phyloP scores from a whole-genome alignment of 2,797 vertebrate genomes.

The Lutjanus campechanus region DNA sequence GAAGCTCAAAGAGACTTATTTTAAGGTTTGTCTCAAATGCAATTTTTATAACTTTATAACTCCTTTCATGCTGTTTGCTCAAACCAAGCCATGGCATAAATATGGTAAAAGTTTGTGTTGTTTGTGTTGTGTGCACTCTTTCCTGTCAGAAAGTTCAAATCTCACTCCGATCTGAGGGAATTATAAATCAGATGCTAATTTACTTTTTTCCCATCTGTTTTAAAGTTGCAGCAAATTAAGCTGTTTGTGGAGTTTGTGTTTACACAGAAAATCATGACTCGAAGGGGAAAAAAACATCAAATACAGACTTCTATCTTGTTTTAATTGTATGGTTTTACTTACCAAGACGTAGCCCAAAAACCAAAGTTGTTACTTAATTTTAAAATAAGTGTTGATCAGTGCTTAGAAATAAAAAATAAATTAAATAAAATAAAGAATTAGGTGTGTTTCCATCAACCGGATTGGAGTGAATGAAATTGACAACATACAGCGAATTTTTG shows the following conservation, averaged over 20 bases:
- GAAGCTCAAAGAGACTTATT: neutral
- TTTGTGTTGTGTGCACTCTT: neutral
- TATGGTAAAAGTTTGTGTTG: constrained; percentile 32
- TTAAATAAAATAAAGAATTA: too few relatives aligned
- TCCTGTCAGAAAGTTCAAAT: constrained; percentile 25
- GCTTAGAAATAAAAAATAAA: too few relatives aligned
- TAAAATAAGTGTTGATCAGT: too few relatives aligned
- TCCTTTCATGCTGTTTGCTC: constrained; percentile 21
- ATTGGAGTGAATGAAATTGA: too few relatives aligned
- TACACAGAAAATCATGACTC: neutral
- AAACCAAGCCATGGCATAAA: neutral
- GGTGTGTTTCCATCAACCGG: too few relatives aligned
- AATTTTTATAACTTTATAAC: constrained; percentile 15
- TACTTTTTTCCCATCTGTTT: constrained; percentile 1
- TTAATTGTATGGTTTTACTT: neutral
- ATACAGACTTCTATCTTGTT: neutral
- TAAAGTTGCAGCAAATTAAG: constrained; percentile 9
- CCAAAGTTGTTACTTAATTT: neutral
- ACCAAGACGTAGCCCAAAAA: neutral
- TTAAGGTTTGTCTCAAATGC: constrained; percentile 1
- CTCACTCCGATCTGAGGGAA: constrained; percentile 40
- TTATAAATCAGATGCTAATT: constrained; percentile 36
- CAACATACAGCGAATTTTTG: too few relatives aligned
- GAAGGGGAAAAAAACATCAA: neutral
- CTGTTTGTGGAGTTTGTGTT: neutral